These are phyloP conservation scores for Nasonia vitripennis DNA, from an alignment of 1,140 invertebrate species.

Conservation along the genomic window DNA sequence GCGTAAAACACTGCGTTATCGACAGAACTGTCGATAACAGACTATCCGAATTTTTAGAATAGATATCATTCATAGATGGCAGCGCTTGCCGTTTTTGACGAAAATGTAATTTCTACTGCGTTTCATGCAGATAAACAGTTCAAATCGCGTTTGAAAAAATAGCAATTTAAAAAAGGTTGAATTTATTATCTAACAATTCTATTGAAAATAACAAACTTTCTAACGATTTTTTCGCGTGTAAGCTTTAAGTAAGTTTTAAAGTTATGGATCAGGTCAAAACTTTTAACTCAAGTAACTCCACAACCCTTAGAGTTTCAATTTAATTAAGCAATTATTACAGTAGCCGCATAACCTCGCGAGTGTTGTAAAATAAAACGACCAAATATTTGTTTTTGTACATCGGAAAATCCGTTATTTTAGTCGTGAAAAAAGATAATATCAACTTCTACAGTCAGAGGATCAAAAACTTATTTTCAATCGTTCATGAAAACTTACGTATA, in stretches of 20 bases:
- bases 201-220: not conserved
- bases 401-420: no score
- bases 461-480: no score
- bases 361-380: not conserved
- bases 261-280: not conserved
- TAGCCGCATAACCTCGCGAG: not conserved
- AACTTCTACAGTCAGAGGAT: no score
- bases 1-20: not conserved
- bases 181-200: no score
- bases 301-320: not conserved
- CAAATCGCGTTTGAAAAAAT: no score
- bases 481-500: no score
- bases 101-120: not conserved
- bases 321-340: not conserved
- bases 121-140: not conserved
- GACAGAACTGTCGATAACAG: not conserved
- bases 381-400: not conserved
- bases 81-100: not conserved
- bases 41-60: not conserved
- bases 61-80: not conserved
- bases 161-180: not conserved
- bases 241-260: not conserved
- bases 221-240: not conserved
- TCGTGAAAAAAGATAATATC: no score
- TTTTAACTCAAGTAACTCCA: not conserved